Base-by-base conservation (phyloP, 2,113 vertebrate species). In the Cranoglanis bouderius region DNA sequence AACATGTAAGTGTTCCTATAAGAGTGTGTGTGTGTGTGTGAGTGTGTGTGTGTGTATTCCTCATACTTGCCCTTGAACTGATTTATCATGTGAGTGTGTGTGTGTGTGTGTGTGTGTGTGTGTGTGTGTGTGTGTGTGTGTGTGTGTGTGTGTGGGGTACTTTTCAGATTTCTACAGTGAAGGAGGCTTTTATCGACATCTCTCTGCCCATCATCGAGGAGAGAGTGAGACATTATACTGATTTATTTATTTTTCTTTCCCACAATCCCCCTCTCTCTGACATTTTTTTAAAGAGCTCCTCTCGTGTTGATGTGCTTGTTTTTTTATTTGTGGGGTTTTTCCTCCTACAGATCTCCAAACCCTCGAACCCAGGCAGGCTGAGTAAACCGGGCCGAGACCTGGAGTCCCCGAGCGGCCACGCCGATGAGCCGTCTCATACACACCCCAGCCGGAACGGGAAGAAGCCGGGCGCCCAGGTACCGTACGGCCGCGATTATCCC, bases 151-250 rank as follows among this genome's bases (percentile, higher is more conserved):
- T 94, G 90, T 92, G 93, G 94, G 92, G 91, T 92, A 90, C 92
- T 90, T 89, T 92, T 88, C 87, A 99, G 98, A 98, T 99, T 93
- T 99, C 97, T 63, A 97, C 95, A 18, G 96, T 98, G 91, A 98
- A 97, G 91, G 98, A 99, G 94, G 97, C 98, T 90, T 99, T 99
- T 93, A 98, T 99, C 93, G 98, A 99, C 95, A 97, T 99, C 94
- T 99, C 98, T 88, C 96, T 99, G 92, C 98, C 98, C 92, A 98
- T 99, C 92, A 98, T 98, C 93, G 98, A 99, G 94, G 98, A 99
- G 93, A 95, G 98, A 97, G 98, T 99, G 95, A 99, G 98, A 83
- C 40, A 67, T 85, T 29, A 38, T 29, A 6, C 26, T 61, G n/a
- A n/a, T n/a, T n/a, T n/a, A 49, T 40, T 59, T 40, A 59, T n/a